Conservation (phyloP, 2,113 vertebrate species). For the Chaetodon auriga region DNA sequence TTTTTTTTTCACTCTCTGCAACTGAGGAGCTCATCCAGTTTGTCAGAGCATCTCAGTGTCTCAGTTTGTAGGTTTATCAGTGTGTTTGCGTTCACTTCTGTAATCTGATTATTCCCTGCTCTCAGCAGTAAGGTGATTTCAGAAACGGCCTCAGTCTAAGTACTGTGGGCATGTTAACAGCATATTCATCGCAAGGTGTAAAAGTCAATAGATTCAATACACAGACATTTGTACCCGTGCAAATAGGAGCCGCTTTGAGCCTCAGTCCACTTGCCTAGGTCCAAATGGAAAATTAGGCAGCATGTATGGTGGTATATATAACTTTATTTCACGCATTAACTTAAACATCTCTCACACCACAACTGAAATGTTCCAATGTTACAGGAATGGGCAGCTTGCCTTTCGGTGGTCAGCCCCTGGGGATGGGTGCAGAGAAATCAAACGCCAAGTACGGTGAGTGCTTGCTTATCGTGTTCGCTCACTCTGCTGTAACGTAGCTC, state of each 20-base stretch:
- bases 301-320: slow-evolving; percentile 60
- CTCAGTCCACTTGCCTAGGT: slow-evolving; percentile 60
- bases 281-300: slow-evolving; percentile 62
- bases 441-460: slow-evolving; percentile 69
- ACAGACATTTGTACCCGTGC: slow-evolving; percentile 11
- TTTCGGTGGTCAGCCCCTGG: slow-evolving; percentile 43
- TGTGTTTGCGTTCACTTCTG: neutral
- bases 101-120: neutral
- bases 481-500: neutral
- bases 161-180: neutral
- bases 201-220: neutral
- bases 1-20: neutral
- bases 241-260: slow-evolving; percentile 73
- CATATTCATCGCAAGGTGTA: neutral
- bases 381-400: slow-evolving; percentile 66
- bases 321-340: neutral
- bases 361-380: slow-evolving; percentile 3
- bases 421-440: slow-evolving; percentile 40
- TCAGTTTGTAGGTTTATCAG: neutral
- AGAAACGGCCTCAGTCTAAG: neutral
- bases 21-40: neutral
- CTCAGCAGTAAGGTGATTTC: neutral
- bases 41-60: neutral
- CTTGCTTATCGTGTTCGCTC: neutral
- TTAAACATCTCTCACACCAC: neutral